Evolutionary conservation across 92 coral and sea anemone species (phyloP), one percentile per base, ranked within the genome.

Genomic region (Palythoa caribaeorum): DNA sequence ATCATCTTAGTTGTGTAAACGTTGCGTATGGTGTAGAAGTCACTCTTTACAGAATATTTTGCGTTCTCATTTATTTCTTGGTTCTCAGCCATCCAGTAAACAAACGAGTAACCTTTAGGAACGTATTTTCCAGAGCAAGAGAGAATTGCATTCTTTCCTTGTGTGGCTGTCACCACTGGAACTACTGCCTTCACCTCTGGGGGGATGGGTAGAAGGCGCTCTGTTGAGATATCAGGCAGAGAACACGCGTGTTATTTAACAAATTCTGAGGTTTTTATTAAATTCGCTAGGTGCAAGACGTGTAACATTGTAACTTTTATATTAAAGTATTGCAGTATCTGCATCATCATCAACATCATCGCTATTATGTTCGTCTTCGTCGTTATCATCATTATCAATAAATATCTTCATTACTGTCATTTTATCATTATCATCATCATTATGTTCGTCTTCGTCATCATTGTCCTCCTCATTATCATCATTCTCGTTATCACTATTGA

Each of bases 91-190:
- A 52, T 76, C 80, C 80, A 76, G 63, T 51, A 76, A 6, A 48
- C 63, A 35, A 76, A 76, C 62, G 80, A 47, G 38, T 76, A 52
- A 48, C 62, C 65, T 21, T 52, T 76, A 1, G 80, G 80, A 55
- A 20, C 80, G 63, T 76, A 76, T 76, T 76, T 76, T 21, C 80
- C 80, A 14, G 37, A 51, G 63, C 80, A 76, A 52, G 80, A 76
- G 1, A 76, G 66, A 76, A 40, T n/a, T 52, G 60, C 38, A 36
- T 76, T 76, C 16, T 76, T 19, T 19, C 65, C 80, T 20, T 51
- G 36, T 21, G 1, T 55, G 38, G 62, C 63, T 5, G 3, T 51
- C 3, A 76, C 63, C 3, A 76, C 38, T 17, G 80, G 80, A 36
- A 15, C 44, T 9, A 50, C 38, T 76, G 80, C 20, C 40, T 76